Base-by-base conservation (phyloP, 2,797 vertebrate genomes). In the Neomorphus geoffroyi region DNA sequence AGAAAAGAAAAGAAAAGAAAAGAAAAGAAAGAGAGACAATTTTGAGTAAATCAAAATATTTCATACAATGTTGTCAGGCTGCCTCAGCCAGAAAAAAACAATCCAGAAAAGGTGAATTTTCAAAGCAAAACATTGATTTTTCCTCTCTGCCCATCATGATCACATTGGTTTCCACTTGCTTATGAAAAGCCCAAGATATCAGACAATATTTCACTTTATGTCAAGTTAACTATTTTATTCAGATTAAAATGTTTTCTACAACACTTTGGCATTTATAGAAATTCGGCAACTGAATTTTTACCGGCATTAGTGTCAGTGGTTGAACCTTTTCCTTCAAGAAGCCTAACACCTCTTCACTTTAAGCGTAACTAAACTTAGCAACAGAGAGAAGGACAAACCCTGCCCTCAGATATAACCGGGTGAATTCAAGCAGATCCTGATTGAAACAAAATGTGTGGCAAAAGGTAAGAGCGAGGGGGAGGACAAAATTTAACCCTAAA, bases 81-180 rank as follows among this genome's bases (percentile, higher is more conserved):
- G 13, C 50, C 24, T 94, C 48, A 74, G 67, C 80, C 92, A 87
- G 88, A 64, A 90, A 87, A 87, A 94, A 95, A 66, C 73, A 90
- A 61, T 21, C 37, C 12, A 58, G 69, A 95, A 93, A 66, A 66
- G 35, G 15, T 39, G 86, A 66, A 92, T 92, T 94, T 93, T 94
- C 70, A 79, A 93, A 94, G 79, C 7, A 92, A 92, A 96, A 86
- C 51, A 62, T 48, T 74, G 56, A 69, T 92, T 83, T 92, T 83
- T 94, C 75, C 75, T 81, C 39, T 70, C 70, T 88, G 86, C 48
- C 86, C 79, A 45, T 88, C 54, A 62, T 79, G 91, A 84, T 84
- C 71, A 74, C 57, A 24, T 94, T 94, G 69, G 56, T 77, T 95
- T 79, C 62, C 66, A 78, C 50, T 93, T 81, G 54, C 80, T 90